Evolutionary conservation across 2,797 vertebrate species (phyloP), one percentile per base, ranked within the genome.

Genomic region (Onychomys torridus): DNA sequence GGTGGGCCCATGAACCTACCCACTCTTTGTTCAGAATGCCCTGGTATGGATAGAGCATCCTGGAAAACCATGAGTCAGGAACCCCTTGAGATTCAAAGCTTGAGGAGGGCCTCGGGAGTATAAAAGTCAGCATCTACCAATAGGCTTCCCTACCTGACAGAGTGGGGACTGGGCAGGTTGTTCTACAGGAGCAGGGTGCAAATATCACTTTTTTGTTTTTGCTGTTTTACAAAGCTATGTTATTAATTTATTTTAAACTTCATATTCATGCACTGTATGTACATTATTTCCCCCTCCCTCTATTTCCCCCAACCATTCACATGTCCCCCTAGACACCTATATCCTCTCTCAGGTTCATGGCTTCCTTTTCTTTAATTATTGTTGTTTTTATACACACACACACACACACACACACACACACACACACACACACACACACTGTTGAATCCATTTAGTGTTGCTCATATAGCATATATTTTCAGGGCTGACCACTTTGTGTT

Each of bases 131-230:
- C 16, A 16, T 32, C 10, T 9, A 12, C 14, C 0, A 13, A 1
- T 8, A 17, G 27, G 27, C 73, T 37, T 71, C 25, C 21, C 5
- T 13, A 25, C 34, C 19, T 7, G 21, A 37, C 16, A 34, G 27
- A 40, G 7, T 17, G 29, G 4, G 12, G 2, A 0, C 49, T 0
- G 16, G 55, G 32, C 49, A 13, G 78, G n/a, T 17, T 5, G 19
- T 2, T 63, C 12, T 34, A 32, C 0, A 4, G 32, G 27, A 65
- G 29, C 12, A 12, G 34, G 8, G 40, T 29, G 8, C 16, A n/a
- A 83, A 83, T 29, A 61, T 29, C 25, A 17, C n/a, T 43, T 40
- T 61, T 43, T 29, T 61, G 7, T 37, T 81, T 57, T 59, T 81
- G 78, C 12, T 59, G 37, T 61, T 83, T 83, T 61, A 61, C 25